Evolutionary conservation across 2,888 invertebrate genomes (phyloP).

Genomic region (Lycocerus yunnanus): DNA sequence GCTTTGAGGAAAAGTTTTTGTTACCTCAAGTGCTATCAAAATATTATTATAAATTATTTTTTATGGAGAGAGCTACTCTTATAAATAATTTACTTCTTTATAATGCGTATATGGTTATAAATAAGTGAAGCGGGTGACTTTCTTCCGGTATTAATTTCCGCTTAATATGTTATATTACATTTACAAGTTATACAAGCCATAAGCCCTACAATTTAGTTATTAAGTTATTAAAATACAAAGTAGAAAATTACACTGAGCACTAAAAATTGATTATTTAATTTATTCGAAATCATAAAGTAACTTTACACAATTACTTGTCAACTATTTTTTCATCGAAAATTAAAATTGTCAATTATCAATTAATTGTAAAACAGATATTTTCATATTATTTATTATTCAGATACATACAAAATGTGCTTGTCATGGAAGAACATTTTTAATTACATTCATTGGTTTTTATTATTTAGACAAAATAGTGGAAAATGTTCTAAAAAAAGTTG

Average conservation of each 20-base stretch:
- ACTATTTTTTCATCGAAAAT: neutral
- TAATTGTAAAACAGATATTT: neutral
- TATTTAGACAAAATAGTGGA: too few species aligned
- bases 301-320: neutral
- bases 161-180: conserved; percentile 1
- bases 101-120: neutral
- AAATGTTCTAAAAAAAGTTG: too few species aligned
- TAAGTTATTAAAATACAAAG: conserved; percentile 7
- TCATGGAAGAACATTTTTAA: too few species aligned
- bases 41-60: neutral
- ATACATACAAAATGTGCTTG: too few species aligned
- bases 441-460: too few species aligned
- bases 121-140: conserved; percentile 1
- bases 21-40: neutral
- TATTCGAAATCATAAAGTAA: neutral
- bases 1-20: too few species aligned
- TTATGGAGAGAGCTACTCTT: neutral
- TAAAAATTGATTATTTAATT: neutral
- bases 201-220: conserved; percentile 9
- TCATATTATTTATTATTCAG: too few species aligned
- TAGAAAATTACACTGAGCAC: neutral
- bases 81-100: neutral
- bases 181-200: conserved; percentile 4
- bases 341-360: neutral
- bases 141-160: conserved; percentile 16